Base-by-base conservation (phyloP, 2,113 vertebrate species). In the Archocentrus centrarchus region DNA sequence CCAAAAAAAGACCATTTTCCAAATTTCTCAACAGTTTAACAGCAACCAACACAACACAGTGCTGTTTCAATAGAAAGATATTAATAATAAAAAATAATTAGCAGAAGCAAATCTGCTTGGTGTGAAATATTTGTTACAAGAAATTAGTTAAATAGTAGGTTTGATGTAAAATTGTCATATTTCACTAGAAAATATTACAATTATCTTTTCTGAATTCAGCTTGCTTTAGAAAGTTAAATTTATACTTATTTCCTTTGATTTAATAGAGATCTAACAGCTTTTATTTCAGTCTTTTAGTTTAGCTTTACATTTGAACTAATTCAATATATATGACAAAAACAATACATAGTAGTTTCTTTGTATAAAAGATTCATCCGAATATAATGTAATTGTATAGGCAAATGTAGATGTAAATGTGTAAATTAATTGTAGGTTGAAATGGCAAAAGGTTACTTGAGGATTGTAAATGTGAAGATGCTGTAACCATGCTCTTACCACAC, bases 391-490 rank as follows among this genome's bases (percentile, higher is more conserved):
- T 91, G 81, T 94, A 94, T 94, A 88, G 94, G 93, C 39, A 91
- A 85, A 87, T 96, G 94, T 95, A 94, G 90, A 94, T 94, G 30
- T 30, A 92, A 77, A 83, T 91, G 62, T 95, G 91, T 94, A 84
- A 47, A 92, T 95, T 97, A 97, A 97, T 92, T 92, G 63, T 97
- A 97, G 96, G 93, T 89, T 92, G 81, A 82, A 91, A 77, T 94
- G 95, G 94, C 91, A 80, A 86, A 90, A 15, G 61, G 91, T 95
- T 93, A 90, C 91, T 86, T 90, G 75, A 91, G 84, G 83, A 77
- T 92, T 88, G 90, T 44, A 18, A 78, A 81, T 76, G 59, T 90
- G 80, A 84, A 86, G 62, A 79, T 88, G 86, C 50, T 94, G 93
- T 94, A 94, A 94, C 92, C 84, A 89, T 89, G 84, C 11, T 79